Evolutionary conservation across 2,113 vertebrate species (phyloP).

Genomic region (Brachyistius frenatus): DNA sequence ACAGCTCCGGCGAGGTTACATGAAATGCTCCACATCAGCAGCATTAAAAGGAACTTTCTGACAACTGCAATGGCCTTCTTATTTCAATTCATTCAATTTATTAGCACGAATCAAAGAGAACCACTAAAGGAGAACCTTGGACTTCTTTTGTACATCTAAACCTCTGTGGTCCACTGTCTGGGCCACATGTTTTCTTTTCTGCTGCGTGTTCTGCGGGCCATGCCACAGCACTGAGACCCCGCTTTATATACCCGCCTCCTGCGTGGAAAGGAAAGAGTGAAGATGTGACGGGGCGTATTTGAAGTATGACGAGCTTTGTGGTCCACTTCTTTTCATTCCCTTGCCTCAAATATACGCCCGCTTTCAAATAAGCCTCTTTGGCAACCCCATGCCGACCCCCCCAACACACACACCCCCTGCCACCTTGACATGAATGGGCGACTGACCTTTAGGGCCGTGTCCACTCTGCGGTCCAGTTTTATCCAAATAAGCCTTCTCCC

Average conservation of each 20-base stretch:
- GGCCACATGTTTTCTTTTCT: slow-evolving; percentile 38
- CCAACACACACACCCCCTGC: slow-evolving; percentile 68
- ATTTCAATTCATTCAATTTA: slow-evolving; percentile 38
- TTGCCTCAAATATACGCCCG: slow-evolving; percentile 78
- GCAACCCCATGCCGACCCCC: slow-evolving; percentile 69
- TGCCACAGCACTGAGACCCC: slow-evolving; percentile 67
- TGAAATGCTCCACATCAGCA: slow-evolving; percentile 36
- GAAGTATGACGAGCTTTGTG: slow-evolving; percentile 82
- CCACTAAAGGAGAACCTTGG: slow-evolving; percentile 30
- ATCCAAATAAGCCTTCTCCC: slow-evolving; percentile 77
- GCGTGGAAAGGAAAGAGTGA: slow-evolving; percentile 73
- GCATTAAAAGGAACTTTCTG: slow-evolving; percentile 42
- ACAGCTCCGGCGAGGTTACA: slow-evolving; percentile 33
- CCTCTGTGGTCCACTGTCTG: slow-evolving; percentile 56
- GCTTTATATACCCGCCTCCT: slow-evolving; percentile 58
- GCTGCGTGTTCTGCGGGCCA: slow-evolving; percentile 52
- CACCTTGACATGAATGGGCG: slow-evolving; percentile 82
- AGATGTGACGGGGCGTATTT: slow-evolving; percentile 87
- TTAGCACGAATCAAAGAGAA: slow-evolving; percentile 41
- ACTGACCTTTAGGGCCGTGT: slow-evolving; percentile 83
- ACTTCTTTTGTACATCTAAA: slow-evolving; percentile 42
- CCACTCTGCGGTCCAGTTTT: slow-evolving; percentile 84
- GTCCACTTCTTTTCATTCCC: slow-evolving; percentile 78
- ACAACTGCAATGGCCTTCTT: slow-evolving; percentile 20
- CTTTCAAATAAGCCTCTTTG: slow-evolving; percentile 83